Evolutionary conservation across 2,888 invertebrate species (phyloP), one percentile per base, ranked within the genome.

Genomic region (Ectropis crepuscularia): DNA sequence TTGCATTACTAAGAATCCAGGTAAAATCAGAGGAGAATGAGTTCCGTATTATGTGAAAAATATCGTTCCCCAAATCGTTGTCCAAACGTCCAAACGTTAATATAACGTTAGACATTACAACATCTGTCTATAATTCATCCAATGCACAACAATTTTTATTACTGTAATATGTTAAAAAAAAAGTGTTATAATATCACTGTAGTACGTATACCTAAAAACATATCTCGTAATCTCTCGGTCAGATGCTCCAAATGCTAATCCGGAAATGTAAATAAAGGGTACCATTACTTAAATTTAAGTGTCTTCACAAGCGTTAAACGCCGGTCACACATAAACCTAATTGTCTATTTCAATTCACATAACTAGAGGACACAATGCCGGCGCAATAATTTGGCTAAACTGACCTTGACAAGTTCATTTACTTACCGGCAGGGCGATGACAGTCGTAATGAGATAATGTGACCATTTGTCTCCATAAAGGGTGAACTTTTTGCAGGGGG

Each of bases 371-470:
- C 49, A 81, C 76, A 77, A 74, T 75, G 76, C 73, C 69, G 63
- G 61, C 76, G 69, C 67, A 72, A 70, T 78, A 80, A 85, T 83
- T 82, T 57, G 70, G 69, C 63, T 78, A 76, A 72, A 67, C 62
- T 78, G 77, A 73, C 86, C 86, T 86, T 86, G 84, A 69, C 54
- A 78, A 85, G 86, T 82, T 84, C 82, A 83, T 85, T 80, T 80
- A 75, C 81, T 79, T 77, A 72, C 59, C 1, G 50, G 11, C 37
- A 16, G 57, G 65, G 50, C 63, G 64, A 67, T 75, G 74, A 74
- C 72, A 66, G 69, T 71, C 66, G 65, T 74, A 72, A 77, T 77
- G 73, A 80, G 73, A 69, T 76, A 78, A 76, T 75, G 65, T 67
- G 53, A 69, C 67, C 67, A 77, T 78, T 75, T 70, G 65, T 74